Evolutionary conservation across 1,140 invertebrate genomes (phyloP).

Genomic region (Pachypsylla venusta): DNA sequence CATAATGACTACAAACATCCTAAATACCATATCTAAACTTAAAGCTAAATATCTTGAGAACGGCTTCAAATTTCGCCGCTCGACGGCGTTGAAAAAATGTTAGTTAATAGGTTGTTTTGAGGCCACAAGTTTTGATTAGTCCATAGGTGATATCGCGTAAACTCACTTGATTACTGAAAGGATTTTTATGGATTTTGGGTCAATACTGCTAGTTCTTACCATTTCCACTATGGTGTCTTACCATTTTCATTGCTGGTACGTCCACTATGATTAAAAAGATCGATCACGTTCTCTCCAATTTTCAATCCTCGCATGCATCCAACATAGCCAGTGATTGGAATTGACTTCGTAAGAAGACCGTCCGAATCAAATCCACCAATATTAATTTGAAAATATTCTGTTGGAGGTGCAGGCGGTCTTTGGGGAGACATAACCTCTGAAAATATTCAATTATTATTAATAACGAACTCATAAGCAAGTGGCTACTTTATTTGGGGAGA

Average conservation of each 20-base stretch:
- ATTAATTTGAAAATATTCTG: constrained; percentile 76
- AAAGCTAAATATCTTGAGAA: too few relatives aligned
- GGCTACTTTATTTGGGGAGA: too few relatives aligned
- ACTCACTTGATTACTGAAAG: background rate
- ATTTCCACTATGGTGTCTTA: background rate
- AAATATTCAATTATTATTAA: too few relatives aligned
- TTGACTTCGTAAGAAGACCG: constrained; percentile 46
- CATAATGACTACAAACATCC: too few relatives aligned
- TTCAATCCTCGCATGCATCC: constrained; percentile 79
- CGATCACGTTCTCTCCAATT: constrained; percentile 61
- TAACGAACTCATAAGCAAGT: too few relatives aligned
- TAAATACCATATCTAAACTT: too few relatives aligned
- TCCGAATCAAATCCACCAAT: constrained; percentile 68
- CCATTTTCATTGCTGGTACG: background rate
- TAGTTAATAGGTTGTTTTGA: too few relatives aligned
- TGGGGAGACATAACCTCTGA: constrained; percentile 70
- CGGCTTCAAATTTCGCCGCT: too few relatives aligned
- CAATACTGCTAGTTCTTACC: background rate
- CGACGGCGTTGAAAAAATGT: too few relatives aligned
- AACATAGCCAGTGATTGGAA: constrained; percentile 49
- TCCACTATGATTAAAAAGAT: constrained; percentile 26
- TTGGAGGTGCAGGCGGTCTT: constrained; percentile 62
- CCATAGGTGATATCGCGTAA: background rate
- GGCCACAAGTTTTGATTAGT: too few relatives aligned
- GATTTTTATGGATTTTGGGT: background rate